phyloP scores from a whole-genome alignment of 2,888 invertebrate species.

The Bombylius discolor region DNA sequence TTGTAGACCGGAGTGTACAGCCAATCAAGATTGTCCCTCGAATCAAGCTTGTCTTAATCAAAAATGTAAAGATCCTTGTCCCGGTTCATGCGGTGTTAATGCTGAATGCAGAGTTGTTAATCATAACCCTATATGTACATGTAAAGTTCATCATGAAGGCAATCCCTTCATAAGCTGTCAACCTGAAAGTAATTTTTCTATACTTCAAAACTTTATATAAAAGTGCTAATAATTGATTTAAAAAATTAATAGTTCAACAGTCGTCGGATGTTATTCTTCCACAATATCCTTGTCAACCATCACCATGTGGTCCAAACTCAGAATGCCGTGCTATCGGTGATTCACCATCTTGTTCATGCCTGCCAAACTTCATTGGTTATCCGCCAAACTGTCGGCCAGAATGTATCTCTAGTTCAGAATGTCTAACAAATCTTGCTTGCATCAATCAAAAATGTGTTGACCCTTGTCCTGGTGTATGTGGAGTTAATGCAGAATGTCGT shows the following conservation, averaged over 20 bases:
- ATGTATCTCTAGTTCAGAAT: slow-evolving; percentile 59
- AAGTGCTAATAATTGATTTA: too few relatives aligned
- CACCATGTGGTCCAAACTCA: slow-evolving; percentile 62
- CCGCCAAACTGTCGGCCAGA: slow-evolving; percentile 63
- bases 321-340: slow-evolving; percentile 49
- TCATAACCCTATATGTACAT: slow-evolving; percentile 64
- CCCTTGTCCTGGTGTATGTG: slow-evolving; percentile 60
- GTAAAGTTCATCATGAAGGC: slow-evolving; percentile 52
- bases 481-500: slow-evolving; percentile 54
- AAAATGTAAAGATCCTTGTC: slow-evolving; percentile 58
- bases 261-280: slow-evolving; percentile 10
- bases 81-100: slow-evolving; percentile 48
- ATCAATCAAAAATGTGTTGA: slow-evolving; percentile 59
- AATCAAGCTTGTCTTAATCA: slow-evolving; percentile 56
- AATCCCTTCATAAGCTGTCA: slow-evolving; percentile 43
- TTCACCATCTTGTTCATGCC: slow-evolving; percentile 59
- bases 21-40: slow-evolving; percentile 52
- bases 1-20: slow-evolving; percentile 60
- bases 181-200: not conserved
- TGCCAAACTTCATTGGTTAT: slow-evolving; percentile 53
- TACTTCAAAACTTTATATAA: not conserved
- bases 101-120: slow-evolving; percentile 50
- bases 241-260: too few relatives aligned
- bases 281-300: slow-evolving; percentile 51
- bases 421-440: slow-evolving; percentile 54